These are phyloP conservation scores for Ciconia nigra DNA, from an alignment of 2,797 vertebrate species.

Conservation along the genomic window DNA sequence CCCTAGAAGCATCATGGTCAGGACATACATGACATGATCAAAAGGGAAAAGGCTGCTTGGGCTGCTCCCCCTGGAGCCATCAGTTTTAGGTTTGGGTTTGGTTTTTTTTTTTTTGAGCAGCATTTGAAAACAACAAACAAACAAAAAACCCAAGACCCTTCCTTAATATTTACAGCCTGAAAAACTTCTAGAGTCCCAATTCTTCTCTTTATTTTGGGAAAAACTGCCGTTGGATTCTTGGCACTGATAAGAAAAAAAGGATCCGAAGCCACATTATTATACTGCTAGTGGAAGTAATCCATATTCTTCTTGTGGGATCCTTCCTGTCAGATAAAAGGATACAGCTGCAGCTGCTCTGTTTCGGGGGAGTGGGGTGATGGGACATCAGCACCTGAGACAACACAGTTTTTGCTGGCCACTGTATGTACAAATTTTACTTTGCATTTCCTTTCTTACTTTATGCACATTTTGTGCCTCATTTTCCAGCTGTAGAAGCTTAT, in stretches of 20 bases:
- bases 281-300: not conserved
- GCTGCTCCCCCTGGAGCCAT: not conserved
- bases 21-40: not conserved
- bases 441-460: not conserved
- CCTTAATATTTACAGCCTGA: not conserved
- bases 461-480: not conserved
- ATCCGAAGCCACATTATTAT: not conserved
- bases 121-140: not conserved
- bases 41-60: not conserved
- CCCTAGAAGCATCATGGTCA: not conserved
- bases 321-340: not conserved
- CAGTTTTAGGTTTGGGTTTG: not conserved
- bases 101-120: not conserved
- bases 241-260: not conserved
- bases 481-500: constrained; percentile 19
- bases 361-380: not conserved
- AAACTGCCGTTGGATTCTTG: not conserved
- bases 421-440: not conserved
- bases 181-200: not conserved
- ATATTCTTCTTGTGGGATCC: not conserved
- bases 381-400: not conserved
- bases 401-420: not conserved
- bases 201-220: not conserved
- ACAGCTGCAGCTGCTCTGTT: not conserved
- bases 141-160: not conserved